Evolutionary conservation across 2,113 vertebrate species (phyloP), one percentile per base, ranked within the genome.

Genomic region (Seriola quinqueradiata): DNA sequence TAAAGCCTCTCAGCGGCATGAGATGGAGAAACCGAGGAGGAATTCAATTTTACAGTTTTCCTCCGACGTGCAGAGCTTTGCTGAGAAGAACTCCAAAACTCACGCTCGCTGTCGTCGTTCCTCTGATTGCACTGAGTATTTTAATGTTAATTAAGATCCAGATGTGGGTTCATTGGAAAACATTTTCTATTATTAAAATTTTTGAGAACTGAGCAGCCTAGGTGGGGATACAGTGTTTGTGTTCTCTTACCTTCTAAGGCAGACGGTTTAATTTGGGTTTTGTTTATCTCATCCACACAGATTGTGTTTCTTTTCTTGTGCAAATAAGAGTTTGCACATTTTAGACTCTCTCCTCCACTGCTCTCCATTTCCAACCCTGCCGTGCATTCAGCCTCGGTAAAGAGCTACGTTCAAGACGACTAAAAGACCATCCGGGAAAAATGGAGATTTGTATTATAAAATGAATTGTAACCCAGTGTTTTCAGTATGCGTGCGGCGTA

Each of bases 241-340:
- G 8, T 11, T 25, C 10, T 12, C 54, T 10, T 55, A 9, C 19
- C 6, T 36, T 77, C 28, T 28, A 6, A 38, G 17, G 28, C 28
- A 8, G 17, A 23, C 25, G 12, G 52, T 57, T 59, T 66, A 19
- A 70, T 23, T 34, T 63, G n/a, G 6, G 13, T 40, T 32, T 36
- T 81, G 32, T 61, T 57, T 57, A 63, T 74, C 54, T 79, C 57
- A 14, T 46, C 44, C 21, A 8, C 3, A 38, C 67, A 82, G 46
- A 70, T 5, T 70, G 9, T 6, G 54, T 10, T 36, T 48, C 3
- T 40, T 8, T 42, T 8, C 8, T 8, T 42, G 40, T 42, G 40
- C 34, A 36, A 36, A 36, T 36, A 5, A 38, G 38, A 38, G 38
- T 38, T 38, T 8, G 8, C 7, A 38, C 38, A 38, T 5, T 38